Evolutionary conservation across 2,113 vertebrate genomes (phyloP), one percentile per base, ranked within the genome.

Genomic region (Prolemur simus): DNA sequence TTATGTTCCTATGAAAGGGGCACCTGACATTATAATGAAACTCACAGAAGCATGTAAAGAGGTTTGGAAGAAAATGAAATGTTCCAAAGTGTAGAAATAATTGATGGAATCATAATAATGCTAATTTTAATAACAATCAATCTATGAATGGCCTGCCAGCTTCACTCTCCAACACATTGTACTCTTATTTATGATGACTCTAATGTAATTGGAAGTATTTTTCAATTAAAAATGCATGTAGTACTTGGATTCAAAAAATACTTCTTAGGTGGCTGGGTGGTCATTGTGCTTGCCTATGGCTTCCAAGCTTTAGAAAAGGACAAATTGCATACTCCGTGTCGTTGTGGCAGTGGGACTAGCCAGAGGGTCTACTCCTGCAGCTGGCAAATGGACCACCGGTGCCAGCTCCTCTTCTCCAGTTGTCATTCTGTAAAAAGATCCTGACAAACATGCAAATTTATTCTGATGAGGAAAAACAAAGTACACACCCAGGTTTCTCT

Each of bases 71-170:
- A 89, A 96, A 96, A 96, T 89, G 39, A 54, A 52, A 94, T 32
- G 25, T 74, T 97, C 95, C 87, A 56, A 97, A 88, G 80, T 95
- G 27, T 5, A 1, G 68, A 95, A 95, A 56, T 87, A 80, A 73
- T 96, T 32, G 68, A 94, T 73, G 88, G 49, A 64, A 17, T 87
- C 45, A 76, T 96, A 96, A 91, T 89, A 93, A 95, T 84, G 78
- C 89, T 96, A 92, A 95, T 97, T 96, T 97, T 94, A 97, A 97
- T 97, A 93, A 94, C 73, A 93, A 90, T 93, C 60, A 3, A 87
- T 76, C 95, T 91, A 17, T 74, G 86, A 81, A 58, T 52, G 74
- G 54, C 56, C 91, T 78, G 85, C 64, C 82, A 68, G 56, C 92
- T 23, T 96, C 88, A 17, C 80, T 7, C 88, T 18, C 85, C 8